A percentile compares a stretch with the other conserved stretches of the same genome.
phyloP scores from a whole-genome alignment of 2,113 vertebrate species.

The Hippocampus abdominalis region DNA sequence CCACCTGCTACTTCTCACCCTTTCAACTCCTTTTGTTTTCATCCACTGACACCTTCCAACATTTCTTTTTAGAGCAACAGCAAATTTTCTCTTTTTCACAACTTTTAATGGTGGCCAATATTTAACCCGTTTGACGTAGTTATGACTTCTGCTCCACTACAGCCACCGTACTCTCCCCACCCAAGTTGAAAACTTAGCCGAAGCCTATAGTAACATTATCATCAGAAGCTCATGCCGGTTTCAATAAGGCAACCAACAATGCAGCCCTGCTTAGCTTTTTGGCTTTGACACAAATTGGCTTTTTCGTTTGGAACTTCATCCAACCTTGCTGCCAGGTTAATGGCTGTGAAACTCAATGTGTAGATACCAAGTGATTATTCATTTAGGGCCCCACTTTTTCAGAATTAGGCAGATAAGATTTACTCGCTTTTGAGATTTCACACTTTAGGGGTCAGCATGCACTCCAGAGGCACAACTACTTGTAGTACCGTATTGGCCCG shows the following conservation, averaged over 20 bases:
- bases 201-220: too few species aligned
- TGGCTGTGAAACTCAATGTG: too few species aligned
- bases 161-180: not conserved
- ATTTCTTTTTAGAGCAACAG: constrained; percentile 1
- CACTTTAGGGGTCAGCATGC: not conserved
- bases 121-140: not conserved
- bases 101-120: not conserved
- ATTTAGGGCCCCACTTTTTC: not conserved
- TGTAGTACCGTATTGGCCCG: too few species aligned
- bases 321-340: too few species aligned
- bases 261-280: too few species aligned
- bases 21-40: constrained; percentile 24
- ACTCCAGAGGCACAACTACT: not conserved
- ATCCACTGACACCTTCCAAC: constrained; percentile 4
- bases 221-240: too few species aligned
- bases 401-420: not conserved
- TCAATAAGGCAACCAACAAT: too few species aligned
- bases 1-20: constrained; percentile 49
- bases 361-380: not conserved
- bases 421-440: not conserved
- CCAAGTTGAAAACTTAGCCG: too few species aligned
- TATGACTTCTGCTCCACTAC: not conserved
- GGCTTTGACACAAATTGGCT: too few species aligned
- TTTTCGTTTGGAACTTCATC: too few species aligned
- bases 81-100: not conserved